These are phyloP conservation scores for Conopomorpha cramerella DNA, from an alignment of 1,140 invertebrate genomes.

Conservation along the genomic window DNA sequence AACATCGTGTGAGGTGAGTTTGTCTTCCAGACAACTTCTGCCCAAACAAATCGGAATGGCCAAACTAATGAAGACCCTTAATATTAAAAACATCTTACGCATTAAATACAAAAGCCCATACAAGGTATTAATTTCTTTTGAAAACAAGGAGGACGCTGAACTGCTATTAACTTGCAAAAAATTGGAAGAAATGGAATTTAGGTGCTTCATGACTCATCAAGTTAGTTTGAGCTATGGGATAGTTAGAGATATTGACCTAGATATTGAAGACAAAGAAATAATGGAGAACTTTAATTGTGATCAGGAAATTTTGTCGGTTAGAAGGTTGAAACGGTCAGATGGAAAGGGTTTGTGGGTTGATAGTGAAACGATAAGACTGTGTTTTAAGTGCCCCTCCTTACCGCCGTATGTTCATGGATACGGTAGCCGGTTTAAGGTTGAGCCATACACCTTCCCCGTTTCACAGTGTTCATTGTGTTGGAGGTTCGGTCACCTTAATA, in stretches of 20 bases:
- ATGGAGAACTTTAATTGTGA: constrained; percentile 5
- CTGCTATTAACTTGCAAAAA: constrained; percentile 1
- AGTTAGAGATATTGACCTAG: constrained; percentile 4
- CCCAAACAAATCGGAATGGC: constrained; percentile 12
- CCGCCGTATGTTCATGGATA: not conserved
- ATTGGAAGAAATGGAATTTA: constrained; percentile 4
- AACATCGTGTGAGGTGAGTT: too few species aligned
- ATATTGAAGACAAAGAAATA: constrained; percentile 4
- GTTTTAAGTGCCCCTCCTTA: not conserved
- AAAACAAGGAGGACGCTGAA: constrained; percentile 1
- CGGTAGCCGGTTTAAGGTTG: not conserved
- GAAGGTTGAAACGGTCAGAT: not conserved
- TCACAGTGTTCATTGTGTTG: not conserved
- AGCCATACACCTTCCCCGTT: not conserved
- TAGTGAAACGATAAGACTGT: not conserved
- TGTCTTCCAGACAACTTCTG: too few species aligned
- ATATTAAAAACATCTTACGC: constrained; percentile 5
- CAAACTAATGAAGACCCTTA: constrained; percentile 4
- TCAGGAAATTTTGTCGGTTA: constrained; percentile 6
- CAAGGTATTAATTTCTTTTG: constrained; percentile 8
- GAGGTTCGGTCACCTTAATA: not conserved
- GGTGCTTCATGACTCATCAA: constrained; percentile 1
- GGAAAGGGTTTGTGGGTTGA: not conserved
- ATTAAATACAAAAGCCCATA: constrained; percentile 9
- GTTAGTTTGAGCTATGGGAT: constrained; percentile 3